phyloP scores from a whole-genome alignment of 1,140 invertebrate species.

The Trichonephila clavipes region DNA sequence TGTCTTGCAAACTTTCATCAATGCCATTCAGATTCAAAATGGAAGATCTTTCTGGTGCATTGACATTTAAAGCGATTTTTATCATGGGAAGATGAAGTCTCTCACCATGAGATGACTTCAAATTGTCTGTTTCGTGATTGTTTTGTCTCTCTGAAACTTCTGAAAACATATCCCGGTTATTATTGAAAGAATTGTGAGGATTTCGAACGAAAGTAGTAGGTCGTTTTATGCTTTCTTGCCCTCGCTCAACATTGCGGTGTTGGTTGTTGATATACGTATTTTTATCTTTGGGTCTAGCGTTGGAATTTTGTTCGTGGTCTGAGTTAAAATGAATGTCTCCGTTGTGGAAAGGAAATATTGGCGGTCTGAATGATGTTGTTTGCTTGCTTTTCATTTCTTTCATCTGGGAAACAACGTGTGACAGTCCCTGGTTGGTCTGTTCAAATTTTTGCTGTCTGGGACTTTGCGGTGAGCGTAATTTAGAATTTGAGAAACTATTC shows the following conservation, averaged over 20 bases:
- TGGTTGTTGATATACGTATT: not conserved
- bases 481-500: not conserved
- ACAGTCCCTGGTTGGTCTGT: not conserved
- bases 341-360: not conserved
- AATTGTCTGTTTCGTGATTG: not conserved
- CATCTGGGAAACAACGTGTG: not conserved
- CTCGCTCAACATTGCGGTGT: not conserved
- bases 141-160: not conserved
- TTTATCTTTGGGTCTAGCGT: not conserved
- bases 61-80: not conserved
- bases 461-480: not conserved
- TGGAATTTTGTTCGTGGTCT: not conserved
- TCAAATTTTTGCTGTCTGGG: not conserved
- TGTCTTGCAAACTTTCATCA: not conserved
- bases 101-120: too few species aligned
- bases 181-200: not conserved
- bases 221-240: not conserved
- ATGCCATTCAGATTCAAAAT: not conserved
- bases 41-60: not conserved
- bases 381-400: not conserved
- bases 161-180: not conserved
- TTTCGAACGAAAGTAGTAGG: not conserved
- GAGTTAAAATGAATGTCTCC: not conserved
- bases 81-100: not conserved
- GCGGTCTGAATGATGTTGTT: not conserved